Evolutionary conservation across 2,113 vertebrate genomes (phyloP).

Genomic region (Ptyas mucosa): DNA sequence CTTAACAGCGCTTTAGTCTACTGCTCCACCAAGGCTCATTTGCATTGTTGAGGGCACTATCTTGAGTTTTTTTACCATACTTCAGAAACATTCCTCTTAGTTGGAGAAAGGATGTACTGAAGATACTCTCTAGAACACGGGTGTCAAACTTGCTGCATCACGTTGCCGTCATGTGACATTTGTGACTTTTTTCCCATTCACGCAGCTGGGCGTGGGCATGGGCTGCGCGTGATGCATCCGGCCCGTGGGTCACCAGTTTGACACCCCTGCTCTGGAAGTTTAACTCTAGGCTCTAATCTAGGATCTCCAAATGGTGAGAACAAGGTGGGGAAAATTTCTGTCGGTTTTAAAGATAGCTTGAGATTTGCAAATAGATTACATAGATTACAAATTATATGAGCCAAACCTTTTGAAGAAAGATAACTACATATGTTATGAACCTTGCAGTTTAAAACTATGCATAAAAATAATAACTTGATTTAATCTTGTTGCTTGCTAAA

Average conservation of each 20-base stretch:
- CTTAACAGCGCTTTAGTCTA: too few relatives aligned
- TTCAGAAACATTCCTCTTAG: neutral
- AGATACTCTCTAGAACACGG: neutral
- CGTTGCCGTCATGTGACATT: too few relatives aligned
- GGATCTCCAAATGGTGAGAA: neutral
- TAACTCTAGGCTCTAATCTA: neutral
- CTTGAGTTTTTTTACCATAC: neutral
- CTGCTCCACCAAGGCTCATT: too few relatives aligned
- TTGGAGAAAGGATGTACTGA: neutral
- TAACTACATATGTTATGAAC: neutral
- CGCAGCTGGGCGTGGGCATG: too few relatives aligned
- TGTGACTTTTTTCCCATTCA: too few relatives aligned
- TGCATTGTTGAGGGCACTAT: neutral
- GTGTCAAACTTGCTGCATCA: too few relatives aligned
- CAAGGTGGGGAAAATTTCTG: neutral
- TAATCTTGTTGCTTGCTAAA: conserved; percentile 21
- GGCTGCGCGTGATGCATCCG: fast-evolving
- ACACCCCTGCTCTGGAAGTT: neutral
- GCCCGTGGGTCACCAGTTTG: too few relatives aligned
- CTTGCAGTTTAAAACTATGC: conserved; percentile 1
- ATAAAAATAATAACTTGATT: conserved; percentile 19
- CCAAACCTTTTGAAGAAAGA: neutral
- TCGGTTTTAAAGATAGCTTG: neutral
- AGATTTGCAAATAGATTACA: neutral
- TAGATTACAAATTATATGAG: neutral